Base-by-base conservation (phyloP, 2,888 invertebrate genomes). In the Odontothrips loti region DNA sequence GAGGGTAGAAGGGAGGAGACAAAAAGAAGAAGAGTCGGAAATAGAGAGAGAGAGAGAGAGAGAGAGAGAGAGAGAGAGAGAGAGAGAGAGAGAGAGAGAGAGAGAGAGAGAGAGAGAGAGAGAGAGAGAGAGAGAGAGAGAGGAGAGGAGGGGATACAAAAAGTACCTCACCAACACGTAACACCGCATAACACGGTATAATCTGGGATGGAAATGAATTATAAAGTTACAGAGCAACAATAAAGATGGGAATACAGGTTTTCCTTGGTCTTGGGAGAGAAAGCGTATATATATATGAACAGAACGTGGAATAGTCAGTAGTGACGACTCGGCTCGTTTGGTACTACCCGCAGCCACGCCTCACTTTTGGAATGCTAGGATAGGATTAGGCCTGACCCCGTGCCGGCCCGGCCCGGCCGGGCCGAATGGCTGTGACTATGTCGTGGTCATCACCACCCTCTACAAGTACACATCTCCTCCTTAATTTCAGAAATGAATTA, bases 141-240 rank as follows among this genome's bases (percentile, higher is more conserved):
- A 63, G 58, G 20, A 20, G n/a, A n/a, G n/a, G 63, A 63, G 63
- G n/a, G 63, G 8, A 8, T 9, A 8, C 17, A 11, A 68, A 23
- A 11, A 27, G 68, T 12, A 75, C 68, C 68, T 43, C 23, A 75
- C 68, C 23, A 75, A 75, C 68, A 75, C 68, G 68, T 75, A 75
- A 75, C 68, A 75, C 68, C 68, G 68, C 68, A 75, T 75, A 75
- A 75, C 68, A 75, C 27, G 68, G 27, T 75, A 75, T 75, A 75
- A 75, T 75, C 68, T 75, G 68, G 27, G 27, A 75, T 75, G 68
- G 68, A 75, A 75, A 75, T 75, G 68, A 75, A 75, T 75, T 75
- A 75, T 75, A 75, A 27, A 75, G 68, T 75, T 75, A 75, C 68
- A 75, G 68, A 75, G 68, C 23, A 23, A 75, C 68, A 75, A 75